Base-by-base conservation (phyloP, 2,797 vertebrate genomes). In the Mus spretus region DNA sequence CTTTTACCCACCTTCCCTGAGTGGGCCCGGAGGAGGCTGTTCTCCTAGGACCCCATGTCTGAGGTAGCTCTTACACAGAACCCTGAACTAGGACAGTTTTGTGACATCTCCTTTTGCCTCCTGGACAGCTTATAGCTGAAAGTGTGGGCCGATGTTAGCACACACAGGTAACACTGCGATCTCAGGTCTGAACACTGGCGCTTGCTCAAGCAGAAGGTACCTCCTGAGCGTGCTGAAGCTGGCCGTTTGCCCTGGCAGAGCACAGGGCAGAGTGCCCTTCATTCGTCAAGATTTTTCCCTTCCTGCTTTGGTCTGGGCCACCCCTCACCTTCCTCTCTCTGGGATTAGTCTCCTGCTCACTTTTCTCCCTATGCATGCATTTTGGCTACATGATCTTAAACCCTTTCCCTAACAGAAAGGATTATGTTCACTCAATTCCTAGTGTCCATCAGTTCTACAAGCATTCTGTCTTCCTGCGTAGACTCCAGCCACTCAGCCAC, bases 21-120 rank as follows among this genome's bases (percentile, higher is more conserved):
- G 0, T 40, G 4, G 2, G 1, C 19, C 3, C 0, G 0, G 9
- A 81, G 70, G 61, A 67, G 31, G 78, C 24, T 1, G 57, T 63
- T 74, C 34, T 81, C 24, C 53, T 3, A 2, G 34, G 28, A 19
- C 65, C 65, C 31, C 22, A 31, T 50, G 9, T 67, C 28, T 50
- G 37, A 47, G 57, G 20, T 31, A 53, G 22, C 31, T 40, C 34
- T 57, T n/a, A 81, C n/a, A 37, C n/a, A 26, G 75, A 37, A 63
- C n/a, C 59, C 44, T 26, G 28, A 77, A 15, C 50, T 26, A 63
- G 75, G n/a, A 63, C 22, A 2, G 65, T n/a, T 65, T 78, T 20
- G 57, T n/a, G 26, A 26, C 72, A 79, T 84, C 3, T n/a, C 11
- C 14, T 85, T 55, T 37, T 53, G 28, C 37, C 67, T 63, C 12